Conservation (phyloP, 2,797 vertebrate species). For the Bothrops alternatus region DNA sequence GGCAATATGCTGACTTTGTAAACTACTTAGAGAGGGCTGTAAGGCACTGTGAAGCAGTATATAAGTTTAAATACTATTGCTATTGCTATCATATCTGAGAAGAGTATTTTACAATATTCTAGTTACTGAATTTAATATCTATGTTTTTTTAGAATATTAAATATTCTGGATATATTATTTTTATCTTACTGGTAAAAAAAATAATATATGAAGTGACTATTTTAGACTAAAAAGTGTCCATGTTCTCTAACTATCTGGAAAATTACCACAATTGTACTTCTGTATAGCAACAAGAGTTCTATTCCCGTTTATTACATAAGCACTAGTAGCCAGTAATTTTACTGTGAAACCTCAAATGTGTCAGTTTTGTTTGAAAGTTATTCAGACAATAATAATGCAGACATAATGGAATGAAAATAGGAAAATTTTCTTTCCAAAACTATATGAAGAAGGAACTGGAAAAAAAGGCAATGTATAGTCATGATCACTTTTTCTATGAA, state of each 20-base stretch:
- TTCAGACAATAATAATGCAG: background rate
- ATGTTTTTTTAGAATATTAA: background rate
- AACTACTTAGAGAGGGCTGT: too few species aligned
- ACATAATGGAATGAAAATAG: background rate
- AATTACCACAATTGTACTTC: background rate
- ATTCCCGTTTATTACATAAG: background rate
- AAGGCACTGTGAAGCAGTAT: too few species aligned
- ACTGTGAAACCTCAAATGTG: background rate
- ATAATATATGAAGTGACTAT: background rate
- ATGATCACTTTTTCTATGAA: background rate
- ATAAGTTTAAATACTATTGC: too few species aligned
- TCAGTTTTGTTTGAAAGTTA: background rate
- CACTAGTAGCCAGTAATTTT: background rate
- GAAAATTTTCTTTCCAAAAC: background rate
- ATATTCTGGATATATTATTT: slow-evolving; percentile 6
- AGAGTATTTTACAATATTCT: slow-evolving; percentile 19
- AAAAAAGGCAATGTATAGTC: background rate
- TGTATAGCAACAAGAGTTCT: background rate
- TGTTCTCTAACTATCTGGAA: background rate
- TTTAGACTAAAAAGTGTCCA: background rate
- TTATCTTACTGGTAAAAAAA: background rate
- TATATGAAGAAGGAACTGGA: background rate
- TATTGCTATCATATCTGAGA: background rate
- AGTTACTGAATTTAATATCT: slow-evolving; percentile 14
- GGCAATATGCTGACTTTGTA: too few species aligned